Evolutionary conservation across 2,113 vertebrate species (phyloP).

Genomic region (Bungarus multicinctus): DNA sequence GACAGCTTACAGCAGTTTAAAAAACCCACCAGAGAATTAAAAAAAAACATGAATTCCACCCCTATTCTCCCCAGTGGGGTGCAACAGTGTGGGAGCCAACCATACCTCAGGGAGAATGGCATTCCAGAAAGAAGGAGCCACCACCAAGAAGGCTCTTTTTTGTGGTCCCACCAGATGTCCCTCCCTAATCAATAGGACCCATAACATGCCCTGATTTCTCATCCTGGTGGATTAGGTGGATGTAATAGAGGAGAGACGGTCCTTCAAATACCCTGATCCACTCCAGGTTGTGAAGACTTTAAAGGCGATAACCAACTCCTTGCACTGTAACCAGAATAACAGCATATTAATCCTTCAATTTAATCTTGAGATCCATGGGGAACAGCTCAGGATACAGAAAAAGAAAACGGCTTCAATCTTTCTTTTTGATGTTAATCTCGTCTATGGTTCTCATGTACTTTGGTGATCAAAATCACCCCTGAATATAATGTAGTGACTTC

Average conservation of each 20-base stretch:
- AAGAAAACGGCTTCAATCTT: neutral
- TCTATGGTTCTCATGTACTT: constrained; percentile 14
- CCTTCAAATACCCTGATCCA: neutral
- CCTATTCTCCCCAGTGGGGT: neutral
- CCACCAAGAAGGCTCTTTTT: neutral
- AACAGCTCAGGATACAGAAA: neutral
- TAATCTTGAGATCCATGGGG: neutral
- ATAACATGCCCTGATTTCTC: neutral
- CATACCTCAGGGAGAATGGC: neutral
- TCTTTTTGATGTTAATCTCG: neutral
- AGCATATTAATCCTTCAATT: constrained; percentile 5
- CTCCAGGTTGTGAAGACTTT: neutral
- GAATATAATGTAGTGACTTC: constrained; percentile 21
- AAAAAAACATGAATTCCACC: neutral
- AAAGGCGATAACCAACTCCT: neutral
- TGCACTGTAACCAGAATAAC: neutral
- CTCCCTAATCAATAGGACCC: neutral
- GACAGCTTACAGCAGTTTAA: neutral
- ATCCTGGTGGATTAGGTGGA: neutral
- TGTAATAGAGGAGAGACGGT: no score
- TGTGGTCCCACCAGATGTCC: neutral
- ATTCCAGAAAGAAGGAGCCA: neutral
- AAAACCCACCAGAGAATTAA: neutral
- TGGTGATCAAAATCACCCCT: neutral
- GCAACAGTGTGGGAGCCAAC: neutral